Conservation (phyloP, 2,797 vertebrate genomes). For the Sebastes miniatus region DNA sequence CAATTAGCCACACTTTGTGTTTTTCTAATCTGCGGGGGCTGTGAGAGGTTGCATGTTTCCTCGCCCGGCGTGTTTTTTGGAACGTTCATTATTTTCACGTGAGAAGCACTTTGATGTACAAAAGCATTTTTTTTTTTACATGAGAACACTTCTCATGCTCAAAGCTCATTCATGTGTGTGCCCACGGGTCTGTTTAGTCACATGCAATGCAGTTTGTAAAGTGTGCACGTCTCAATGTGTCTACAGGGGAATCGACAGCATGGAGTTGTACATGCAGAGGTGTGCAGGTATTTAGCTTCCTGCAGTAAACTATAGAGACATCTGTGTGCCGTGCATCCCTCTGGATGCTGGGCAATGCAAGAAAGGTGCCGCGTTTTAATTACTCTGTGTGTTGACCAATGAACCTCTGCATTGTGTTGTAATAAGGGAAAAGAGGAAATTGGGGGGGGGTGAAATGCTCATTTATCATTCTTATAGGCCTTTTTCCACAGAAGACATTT, state of each 20-base stretch:
- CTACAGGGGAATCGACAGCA: neutral
- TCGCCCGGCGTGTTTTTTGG: constrained; percentile 15
- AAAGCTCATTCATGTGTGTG: neutral
- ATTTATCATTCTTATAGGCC: too few species aligned
- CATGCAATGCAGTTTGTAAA: neutral
- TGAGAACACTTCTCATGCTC: constrained; percentile 6
- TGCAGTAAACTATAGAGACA: neutral
- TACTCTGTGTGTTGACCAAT: neutral
- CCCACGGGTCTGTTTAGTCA: neutral
- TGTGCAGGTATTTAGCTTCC: neutral
- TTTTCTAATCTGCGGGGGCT: constrained; percentile 44
- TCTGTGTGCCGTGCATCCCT: neutral
- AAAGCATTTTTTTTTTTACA: constrained; percentile 7
- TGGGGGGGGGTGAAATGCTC: too few species aligned
- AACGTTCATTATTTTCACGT: constrained; percentile 48
- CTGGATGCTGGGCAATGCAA: constrained; percentile 24
- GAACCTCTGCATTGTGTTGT: neutral
- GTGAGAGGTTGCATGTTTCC: constrained; percentile 30
- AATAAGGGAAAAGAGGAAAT: neutral
- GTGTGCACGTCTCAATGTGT: neutral
- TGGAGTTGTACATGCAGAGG: neutral
- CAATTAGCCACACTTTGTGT: constrained; percentile 61
- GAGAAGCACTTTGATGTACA: constrained; percentile 40
- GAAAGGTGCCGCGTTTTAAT: constrained; percentile 1
- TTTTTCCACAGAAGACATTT: neutral